Conservation (phyloP, 2,797 vertebrate species). For the Sphenodon punctatus region DNA sequence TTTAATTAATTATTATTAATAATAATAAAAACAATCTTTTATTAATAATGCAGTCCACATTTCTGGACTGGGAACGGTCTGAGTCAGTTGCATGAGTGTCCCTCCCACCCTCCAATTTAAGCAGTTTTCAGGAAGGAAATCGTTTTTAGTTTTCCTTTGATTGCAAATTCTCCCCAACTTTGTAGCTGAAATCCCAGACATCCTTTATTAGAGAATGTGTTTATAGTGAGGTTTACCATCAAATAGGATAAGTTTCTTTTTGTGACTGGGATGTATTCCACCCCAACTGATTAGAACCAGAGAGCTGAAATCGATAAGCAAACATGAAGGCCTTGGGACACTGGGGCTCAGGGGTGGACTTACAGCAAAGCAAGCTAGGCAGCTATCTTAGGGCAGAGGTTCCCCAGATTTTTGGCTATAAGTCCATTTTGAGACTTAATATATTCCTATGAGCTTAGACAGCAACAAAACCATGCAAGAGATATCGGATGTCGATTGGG, state of each 20-base stretch:
- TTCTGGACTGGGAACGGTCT: neutral
- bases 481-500: no score
- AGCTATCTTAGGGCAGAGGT: no score
- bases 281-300: neutral
- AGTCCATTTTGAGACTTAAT: no score
- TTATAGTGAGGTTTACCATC: neutral
- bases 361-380: no score
- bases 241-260: neutral
- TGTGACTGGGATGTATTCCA: neutral
- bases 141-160: neutral
- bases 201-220: neutral
- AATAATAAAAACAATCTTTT: neutral
- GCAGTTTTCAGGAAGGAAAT: neutral
- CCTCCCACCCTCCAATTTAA: neutral
- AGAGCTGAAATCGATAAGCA: neutral
- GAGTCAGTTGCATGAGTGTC: neutral
- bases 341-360: no score
- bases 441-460: no score
- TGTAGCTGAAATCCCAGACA: neutral
- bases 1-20: no score
- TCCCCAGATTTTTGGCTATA: no score
- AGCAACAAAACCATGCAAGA: no score
- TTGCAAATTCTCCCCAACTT: fast-evolving
- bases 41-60: neutral
- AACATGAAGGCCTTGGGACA: neutral